Evolutionary conservation across 1,140 invertebrate species (phyloP).

Genomic region (Triops cancriformis): DNA sequence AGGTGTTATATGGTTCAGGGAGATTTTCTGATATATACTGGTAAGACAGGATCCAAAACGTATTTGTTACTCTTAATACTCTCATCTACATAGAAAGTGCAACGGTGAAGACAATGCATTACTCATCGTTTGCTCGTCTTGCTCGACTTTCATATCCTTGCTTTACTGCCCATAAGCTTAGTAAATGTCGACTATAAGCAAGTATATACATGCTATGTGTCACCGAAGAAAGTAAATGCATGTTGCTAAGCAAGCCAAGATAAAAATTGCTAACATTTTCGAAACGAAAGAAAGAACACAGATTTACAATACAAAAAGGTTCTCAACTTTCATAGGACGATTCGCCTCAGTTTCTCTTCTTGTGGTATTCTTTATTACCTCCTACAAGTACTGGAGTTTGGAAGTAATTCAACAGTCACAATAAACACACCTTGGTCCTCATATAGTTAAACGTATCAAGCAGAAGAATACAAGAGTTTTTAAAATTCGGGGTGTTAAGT

Average conservation of each 20-base stretch:
- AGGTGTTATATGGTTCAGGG: neutral
- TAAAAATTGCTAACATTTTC: neutral
- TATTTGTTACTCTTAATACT: slow-evolving; percentile 22
- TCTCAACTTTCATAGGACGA: too few species aligned
- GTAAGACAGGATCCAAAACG: neutral
- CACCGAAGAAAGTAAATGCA: neutral
- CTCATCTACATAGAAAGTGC: slow-evolving; percentile 19
- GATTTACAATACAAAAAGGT: too few species aligned
- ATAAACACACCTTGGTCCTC: neutral
- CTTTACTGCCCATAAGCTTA: neutral
- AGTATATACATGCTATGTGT: neutral
- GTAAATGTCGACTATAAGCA: neutral
- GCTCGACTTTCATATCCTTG: neutral
- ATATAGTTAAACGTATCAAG: neutral
- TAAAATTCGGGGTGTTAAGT: too few species aligned
- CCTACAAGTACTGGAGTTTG: too few species aligned
- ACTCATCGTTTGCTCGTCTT: slow-evolving; percentile 11
- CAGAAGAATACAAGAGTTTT: neutral
- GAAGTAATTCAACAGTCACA: too few species aligned
- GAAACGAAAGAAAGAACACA: too few species aligned
- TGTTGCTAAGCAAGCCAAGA: neutral
- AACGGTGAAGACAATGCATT: neutral
- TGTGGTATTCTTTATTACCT: too few species aligned
- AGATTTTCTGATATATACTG: neutral
- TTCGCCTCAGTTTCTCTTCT: too few species aligned